phyloP scores from a whole-genome alignment of 2,888 invertebrate species.

The Criorhina ranunculi region DNA sequence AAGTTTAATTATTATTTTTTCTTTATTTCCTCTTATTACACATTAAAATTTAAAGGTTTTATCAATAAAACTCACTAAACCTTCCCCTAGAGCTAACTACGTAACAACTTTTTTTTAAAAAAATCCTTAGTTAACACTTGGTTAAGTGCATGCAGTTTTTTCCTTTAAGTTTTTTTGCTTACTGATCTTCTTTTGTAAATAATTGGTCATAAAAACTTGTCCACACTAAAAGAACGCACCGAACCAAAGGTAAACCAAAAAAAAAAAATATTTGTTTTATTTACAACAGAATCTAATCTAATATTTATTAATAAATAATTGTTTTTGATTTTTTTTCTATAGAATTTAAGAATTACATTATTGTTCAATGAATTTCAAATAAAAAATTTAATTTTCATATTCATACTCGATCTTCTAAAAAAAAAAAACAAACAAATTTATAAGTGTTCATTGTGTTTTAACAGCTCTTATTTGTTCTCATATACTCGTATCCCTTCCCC shows the following conservation, averaged over 20 bases:
- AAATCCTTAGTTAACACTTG: constrained; percentile 50
- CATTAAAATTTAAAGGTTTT: constrained; percentile 22
- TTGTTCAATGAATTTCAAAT: constrained; percentile 58
- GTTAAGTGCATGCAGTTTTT: constrained; percentile 67
- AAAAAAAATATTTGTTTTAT: constrained; percentile 78
- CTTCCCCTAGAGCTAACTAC: constrained; percentile 51
- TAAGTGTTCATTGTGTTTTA: constrained; percentile 73
- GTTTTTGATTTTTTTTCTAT: constrained; percentile 39
- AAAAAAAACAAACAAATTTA: constrained; percentile 53
- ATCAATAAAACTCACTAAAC: constrained; percentile 41
- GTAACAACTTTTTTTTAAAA: constrained; percentile 25
- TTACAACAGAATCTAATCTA: constrained; percentile 74
- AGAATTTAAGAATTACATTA: constrained; percentile 58
- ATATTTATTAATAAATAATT: constrained; percentile 67
- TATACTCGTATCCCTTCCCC: constrained; percentile 32
- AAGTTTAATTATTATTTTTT: constrained; percentile 13
- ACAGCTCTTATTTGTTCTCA: constrained; percentile 62
- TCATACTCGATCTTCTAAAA: constrained; percentile 17
- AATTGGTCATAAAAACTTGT: constrained; percentile 80
- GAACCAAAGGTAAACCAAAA: constrained; percentile 82
- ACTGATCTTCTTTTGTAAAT: constrained; percentile 77
- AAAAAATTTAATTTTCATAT: constrained; percentile 51
- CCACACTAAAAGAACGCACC: constrained; percentile 83
- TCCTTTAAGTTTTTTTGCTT: constrained; percentile 70
- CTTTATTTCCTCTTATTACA: constrained; percentile 27